Evolutionary conservation across 2,797 vertebrate genomes (phyloP), one percentile per base, ranked within the genome.

Genomic region (Phataginus tetradactyla): DNA sequence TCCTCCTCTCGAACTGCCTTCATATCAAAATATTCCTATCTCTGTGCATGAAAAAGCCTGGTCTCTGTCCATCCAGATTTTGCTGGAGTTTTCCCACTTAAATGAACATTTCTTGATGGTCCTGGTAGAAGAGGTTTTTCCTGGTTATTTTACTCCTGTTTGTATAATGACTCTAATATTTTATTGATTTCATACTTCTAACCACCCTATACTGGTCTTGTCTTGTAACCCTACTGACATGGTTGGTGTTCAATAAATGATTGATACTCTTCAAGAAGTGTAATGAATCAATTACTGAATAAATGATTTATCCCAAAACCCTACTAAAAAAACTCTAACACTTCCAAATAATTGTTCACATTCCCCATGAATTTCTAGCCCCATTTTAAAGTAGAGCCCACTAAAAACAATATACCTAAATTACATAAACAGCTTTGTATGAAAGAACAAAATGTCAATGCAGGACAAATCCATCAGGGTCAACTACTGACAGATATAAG

Each of bases 391-490:
- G 32, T 34, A 69, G 0, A 81, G 0, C 2, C 37, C 32, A 27
- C 21, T 37, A 21, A 75, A 74, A 90, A 74, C 37, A 57, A 29
- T 27, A 66, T 45, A 59, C 0, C 37, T 85, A 71, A 49, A 72
- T 85, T 39, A 83, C 6, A 63, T 42, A 77, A 51, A 77, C 1
- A 55, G 55, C 97, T 92, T 96, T 97, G 97, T 97, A 92, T 94
- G 94, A 94, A 88, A 97, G 96, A 98, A 96, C 64, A 88, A 98
- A 97, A 86, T 86, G 45, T 94, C 42, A 96, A 86, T n/a, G 63
- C 1, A 89, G 83, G 83, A 91, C 63, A 96, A 86, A 91, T 89
- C 78, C 74, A 86, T 86, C 94, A 91, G 80, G 80, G 90, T 89
- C 96, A 96, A 93, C 95, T 91, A 96, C 92, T 97, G 94, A 97